Evolutionary conservation across 23 tunicate species (phyloP).

Genomic region (Diplosoma virens): DNA sequence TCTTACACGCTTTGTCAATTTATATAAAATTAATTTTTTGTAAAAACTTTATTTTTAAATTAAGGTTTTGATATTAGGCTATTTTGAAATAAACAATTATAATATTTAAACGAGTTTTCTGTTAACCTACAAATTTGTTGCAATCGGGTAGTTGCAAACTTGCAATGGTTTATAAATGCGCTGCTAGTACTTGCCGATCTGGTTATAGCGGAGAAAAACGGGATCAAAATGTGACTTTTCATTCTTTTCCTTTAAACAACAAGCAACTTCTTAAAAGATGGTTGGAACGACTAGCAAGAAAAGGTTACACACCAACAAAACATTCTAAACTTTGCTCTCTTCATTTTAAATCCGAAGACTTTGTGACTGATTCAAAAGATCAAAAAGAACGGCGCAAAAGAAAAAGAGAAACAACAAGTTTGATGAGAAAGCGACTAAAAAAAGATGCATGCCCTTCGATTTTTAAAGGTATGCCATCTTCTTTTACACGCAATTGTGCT

Average conservation of each 20-base stretch:
- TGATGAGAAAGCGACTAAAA: background rate
- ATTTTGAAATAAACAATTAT: no score
- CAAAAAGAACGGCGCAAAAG: constrained; percentile 12
- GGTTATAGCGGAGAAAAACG: constrained; percentile 3
- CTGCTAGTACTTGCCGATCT: constrained; percentile 7
- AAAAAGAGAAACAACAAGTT: constrained; percentile 15
- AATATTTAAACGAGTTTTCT: no score
- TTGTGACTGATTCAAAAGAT: constrained; percentile 4
- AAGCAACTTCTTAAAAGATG: constrained; percentile 1
- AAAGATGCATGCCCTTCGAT: constrained; percentile 8
- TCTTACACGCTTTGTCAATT: no score
- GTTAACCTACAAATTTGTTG: no score
- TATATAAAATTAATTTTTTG: no score
- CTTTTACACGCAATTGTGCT: background rate
- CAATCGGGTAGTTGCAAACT: no score
- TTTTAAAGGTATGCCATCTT: constrained; percentile 3
- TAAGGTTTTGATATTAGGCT: no score
- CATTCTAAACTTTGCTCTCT: background rate
- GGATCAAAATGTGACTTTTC: constrained; percentile 13
- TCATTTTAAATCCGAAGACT: constrained; percentile 17
- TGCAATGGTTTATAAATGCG: background rate
- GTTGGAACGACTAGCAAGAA: constrained; percentile 3
- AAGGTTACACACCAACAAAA: background rate
- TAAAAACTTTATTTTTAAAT: no score
- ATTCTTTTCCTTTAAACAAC: background rate